Evolutionary conservation across 2,113 vertebrate species (phyloP), one percentile per base, ranked within the genome.

Genomic region (Leucopsar rothschildi): DNA sequence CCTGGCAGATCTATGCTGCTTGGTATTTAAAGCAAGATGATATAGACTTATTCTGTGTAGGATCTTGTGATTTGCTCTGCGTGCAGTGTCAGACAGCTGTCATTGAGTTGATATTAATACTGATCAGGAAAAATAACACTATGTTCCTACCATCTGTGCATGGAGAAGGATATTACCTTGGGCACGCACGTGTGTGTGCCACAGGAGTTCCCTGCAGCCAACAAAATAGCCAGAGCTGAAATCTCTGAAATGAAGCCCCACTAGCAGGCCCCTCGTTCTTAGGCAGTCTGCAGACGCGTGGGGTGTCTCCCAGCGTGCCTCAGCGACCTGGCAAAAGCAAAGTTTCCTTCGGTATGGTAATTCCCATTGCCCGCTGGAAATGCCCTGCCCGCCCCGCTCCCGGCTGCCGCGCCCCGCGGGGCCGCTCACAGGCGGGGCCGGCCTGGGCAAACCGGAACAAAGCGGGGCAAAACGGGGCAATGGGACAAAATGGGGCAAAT

Each of bases 1-100:
- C 82, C 93, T 82, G 83, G 64, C 82, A 91, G 33, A 66, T 94
- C 95, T 92, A 73, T 86, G 82, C 79, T 56, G 50, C 69, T 95
- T 86, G 75, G 75, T 91, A 47, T 93, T 79, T 68, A 44, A 77
- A 92, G 23, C 50, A 57, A 61, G n/a, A 35, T 10, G 29, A 75
- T 35, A 42, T 0, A 23, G 60, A 37, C 73, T 85, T 92, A 16
- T 47, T 94, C 71, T 53, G 28, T 12, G 0, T 6, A 3, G 25
- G 24, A 60, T 55, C 79, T 50, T 23, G 23, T 23, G 79, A 45
- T 69, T 93, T 92, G 31, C 25, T 70, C 69, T 33, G 13, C 77
- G 70, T 76, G 42, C 24, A 25, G 24, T 5, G 53, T 84, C 90
- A 80, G 45, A 37, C 19, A 89, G 71, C 28, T 86, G 47, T 86